These are phyloP conservation scores for Heliothis virescens DNA, from an alignment of 1,140 invertebrate genomes.

Conservation along the genomic window DNA sequence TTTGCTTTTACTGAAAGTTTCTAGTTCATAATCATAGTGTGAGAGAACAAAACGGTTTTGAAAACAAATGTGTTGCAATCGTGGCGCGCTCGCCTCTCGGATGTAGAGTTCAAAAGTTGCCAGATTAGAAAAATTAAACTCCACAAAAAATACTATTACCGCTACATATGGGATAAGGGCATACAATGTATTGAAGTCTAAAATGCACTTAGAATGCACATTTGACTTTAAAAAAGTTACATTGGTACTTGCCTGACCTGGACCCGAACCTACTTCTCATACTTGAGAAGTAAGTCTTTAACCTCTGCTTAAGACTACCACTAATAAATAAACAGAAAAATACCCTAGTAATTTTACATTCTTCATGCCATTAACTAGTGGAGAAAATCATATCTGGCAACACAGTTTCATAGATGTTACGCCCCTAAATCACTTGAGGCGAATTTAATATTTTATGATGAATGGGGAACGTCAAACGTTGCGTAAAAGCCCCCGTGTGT, in stretches of 20 bases:
- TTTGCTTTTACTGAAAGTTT: too few species aligned
- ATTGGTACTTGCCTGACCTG: too few species aligned
- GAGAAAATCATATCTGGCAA: not conserved
- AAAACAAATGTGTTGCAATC: constrained; percentile 19
- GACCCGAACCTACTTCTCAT: too few species aligned
- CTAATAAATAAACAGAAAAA: too few species aligned
- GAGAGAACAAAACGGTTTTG: not conserved
- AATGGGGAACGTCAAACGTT: constrained; percentile 14
- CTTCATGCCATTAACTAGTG: not conserved
- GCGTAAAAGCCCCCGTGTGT: constrained; percentile 16
- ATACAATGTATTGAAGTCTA: too few species aligned
- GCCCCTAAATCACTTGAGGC: constrained; percentile 23
- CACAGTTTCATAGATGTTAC: not conserved
- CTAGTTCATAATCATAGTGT: not conserved
- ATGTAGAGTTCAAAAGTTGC: not conserved
- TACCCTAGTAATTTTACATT: too few species aligned
- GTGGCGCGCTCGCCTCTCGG: not conserved
- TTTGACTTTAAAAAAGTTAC: too few species aligned
- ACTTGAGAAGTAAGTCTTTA: too few species aligned
- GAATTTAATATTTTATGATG: constrained; percentile 33
- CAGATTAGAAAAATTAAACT: not conserved
- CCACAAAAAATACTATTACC: not conserved
- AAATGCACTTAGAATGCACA: too few species aligned
- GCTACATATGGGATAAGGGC: too few species aligned
- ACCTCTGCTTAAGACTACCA: too few species aligned